A percentile compares a stretch with the other conserved stretches of the same genome.
These are phyloP conservation scores for Chelonus insularis DNA, from an alignment of 1,140 invertebrate species.

Conservation along the genomic window DNA sequence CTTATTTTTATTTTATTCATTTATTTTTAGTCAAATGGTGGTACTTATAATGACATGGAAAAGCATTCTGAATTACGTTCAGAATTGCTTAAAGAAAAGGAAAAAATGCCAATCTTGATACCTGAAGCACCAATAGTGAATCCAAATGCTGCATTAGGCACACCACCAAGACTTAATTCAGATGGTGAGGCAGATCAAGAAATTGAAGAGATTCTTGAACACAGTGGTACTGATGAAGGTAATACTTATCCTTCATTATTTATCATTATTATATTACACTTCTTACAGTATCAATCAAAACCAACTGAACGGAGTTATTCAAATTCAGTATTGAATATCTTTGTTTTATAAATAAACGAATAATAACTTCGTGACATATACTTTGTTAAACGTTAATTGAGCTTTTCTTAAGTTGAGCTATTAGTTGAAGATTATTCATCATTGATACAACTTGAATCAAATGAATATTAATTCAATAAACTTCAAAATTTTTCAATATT, in stretches of 20 bases:
- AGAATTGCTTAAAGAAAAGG: slow-evolving; percentile 48
- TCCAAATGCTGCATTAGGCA: slow-evolving; percentile 57
- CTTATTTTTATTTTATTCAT: neutral
- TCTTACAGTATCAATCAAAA: too few relatives aligned
- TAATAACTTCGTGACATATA: too few relatives aligned
- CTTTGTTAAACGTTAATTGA: too few relatives aligned
- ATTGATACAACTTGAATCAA: too few relatives aligned
- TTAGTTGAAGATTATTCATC: too few relatives aligned
- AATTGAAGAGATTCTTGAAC: slow-evolving; percentile 50
- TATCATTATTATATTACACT: neutral
- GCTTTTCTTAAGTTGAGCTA: too few relatives aligned
- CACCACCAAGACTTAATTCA: slow-evolving; percentile 56
- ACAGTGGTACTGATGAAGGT: slow-evolving; percentile 55
- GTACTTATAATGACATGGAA: slow-evolving; percentile 24
- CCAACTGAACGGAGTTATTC: too few relatives aligned
- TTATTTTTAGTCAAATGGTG: slow-evolving; percentile 23
- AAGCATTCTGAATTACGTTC: slow-evolving; percentile 41
- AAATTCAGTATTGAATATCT: too few relatives aligned
- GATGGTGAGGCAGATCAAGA: slow-evolving; percentile 54
- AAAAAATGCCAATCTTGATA: slow-evolving; percentile 55
- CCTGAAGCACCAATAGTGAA: slow-evolving; percentile 58
- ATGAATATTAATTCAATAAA: too few relatives aligned
- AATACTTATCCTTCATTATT: slow-evolving; percentile 11
- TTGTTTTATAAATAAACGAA: too few relatives aligned
- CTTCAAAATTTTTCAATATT: too few relatives aligned